These are phyloP conservation scores for Palythoa grandis DNA, from an alignment of 92 coral and sea anemone species.

Conservation along the genomic window DNA sequence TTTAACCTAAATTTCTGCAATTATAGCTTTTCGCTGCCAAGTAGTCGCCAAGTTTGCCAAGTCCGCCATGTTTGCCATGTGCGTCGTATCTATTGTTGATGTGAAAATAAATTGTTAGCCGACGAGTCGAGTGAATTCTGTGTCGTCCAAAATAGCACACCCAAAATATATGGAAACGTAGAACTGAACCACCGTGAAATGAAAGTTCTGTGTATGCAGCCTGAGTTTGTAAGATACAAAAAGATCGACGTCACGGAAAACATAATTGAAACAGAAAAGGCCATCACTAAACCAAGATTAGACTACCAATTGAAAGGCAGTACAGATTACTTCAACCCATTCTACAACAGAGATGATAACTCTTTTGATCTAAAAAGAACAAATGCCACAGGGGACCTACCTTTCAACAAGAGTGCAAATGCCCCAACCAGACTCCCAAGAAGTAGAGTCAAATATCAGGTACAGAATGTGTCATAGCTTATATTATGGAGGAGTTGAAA, in stretches of 20 bases:
- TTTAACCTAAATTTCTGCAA: too few species aligned
- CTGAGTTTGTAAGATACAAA: background rate
- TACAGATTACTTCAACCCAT: background rate
- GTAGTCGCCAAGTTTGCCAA: too few species aligned
- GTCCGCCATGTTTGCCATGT: too few species aligned
- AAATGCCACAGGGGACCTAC: background rate
- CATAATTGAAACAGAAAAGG: background rate
- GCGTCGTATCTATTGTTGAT: too few species aligned
- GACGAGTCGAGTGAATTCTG: too few species aligned
- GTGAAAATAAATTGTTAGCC: too few species aligned
- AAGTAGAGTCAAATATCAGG: background rate
- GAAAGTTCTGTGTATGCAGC: background rate
- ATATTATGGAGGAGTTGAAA: too few species aligned
- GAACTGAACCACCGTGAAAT: background rate
- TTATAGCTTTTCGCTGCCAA: too few species aligned
- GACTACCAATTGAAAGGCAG: background rate
- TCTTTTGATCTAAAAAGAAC: background rate
- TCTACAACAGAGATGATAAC: background rate
- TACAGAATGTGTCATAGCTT: too few species aligned
- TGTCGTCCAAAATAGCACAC: too few species aligned
- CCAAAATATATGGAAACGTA: background rate
- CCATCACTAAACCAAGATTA: background rate
- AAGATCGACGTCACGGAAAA: background rate
- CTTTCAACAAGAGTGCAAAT: slow-evolving; percentile 2
- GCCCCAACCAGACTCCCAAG: background rate